Conservation (phyloP, 2,113 vertebrate genomes). For the Accipiter cooperii region DNA sequence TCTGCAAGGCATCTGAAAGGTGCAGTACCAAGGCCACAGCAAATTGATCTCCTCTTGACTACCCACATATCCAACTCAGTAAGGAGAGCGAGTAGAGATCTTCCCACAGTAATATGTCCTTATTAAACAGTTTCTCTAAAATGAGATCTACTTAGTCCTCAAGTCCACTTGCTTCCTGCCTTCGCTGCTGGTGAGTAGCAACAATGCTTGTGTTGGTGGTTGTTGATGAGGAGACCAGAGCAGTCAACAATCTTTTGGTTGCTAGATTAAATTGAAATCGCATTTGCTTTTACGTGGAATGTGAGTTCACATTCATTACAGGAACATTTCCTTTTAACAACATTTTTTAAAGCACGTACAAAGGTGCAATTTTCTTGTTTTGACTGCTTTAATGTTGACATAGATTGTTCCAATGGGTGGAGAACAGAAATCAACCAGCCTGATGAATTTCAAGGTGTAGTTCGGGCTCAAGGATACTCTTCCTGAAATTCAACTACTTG, state of each 20-base stretch:
- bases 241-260: not conserved
- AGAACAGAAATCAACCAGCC: not conserved
- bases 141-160: not conserved
- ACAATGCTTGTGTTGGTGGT: not conserved
- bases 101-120: not conserved
- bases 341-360: not conserved
- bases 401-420: not conserved
- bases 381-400: not conserved
- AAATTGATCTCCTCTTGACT: not conserved
- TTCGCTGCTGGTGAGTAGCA: not conserved
- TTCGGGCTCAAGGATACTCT: not conserved
- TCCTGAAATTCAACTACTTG: constrained; percentile 9
- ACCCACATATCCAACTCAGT: not conserved
- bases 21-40: not conserved
- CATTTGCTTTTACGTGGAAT: not conserved
- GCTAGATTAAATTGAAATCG: not conserved
- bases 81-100: not conserved
- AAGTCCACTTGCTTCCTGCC: not conserved
- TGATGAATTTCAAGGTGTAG: constrained; percentile 22
- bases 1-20: not conserved
- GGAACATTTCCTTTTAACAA: not conserved
- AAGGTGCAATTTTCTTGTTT: not conserved
- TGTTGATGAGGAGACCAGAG: not conserved
- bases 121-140: not conserved
- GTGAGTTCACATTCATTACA: not conserved